phyloP scores from a whole-genome alignment of 1,140 invertebrate species.

The Kradibia gibbosae region DNA sequence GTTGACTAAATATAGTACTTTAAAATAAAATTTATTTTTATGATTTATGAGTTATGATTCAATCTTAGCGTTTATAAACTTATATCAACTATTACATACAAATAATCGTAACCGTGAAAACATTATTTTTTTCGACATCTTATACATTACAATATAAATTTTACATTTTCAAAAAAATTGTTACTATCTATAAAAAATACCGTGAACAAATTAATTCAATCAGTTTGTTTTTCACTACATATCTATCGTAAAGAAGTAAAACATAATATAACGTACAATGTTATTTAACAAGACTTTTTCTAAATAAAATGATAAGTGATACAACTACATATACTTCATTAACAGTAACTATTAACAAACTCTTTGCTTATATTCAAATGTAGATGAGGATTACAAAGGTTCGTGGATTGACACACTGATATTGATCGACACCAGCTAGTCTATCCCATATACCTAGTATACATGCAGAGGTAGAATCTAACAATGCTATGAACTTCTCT shows the following conservation, averaged over 20 bases:
- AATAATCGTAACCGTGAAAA: too few relatives aligned
- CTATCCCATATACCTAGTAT: not conserved
- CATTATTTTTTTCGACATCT: too few relatives aligned
- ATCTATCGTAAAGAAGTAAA: not conserved
- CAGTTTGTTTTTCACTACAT: not conserved
- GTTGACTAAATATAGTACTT: too few relatives aligned
- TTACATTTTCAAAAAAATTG: not conserved
- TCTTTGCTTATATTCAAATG: not conserved
- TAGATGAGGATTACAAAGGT: slow-evolving; percentile 34
- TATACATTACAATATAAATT: too few relatives aligned
- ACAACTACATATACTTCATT: not conserved
- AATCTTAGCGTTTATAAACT: too few relatives aligned
- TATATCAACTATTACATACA: too few relatives aligned
- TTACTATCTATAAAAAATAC: not conserved
- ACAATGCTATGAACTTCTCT: slow-evolving; percentile 22
- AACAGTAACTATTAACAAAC: slow-evolving; percentile 33
- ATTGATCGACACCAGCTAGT: not conserved
- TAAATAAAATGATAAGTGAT: not conserved
- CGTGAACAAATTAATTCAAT: not conserved
- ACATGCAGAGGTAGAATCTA: not conserved
- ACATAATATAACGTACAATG: not conserved
- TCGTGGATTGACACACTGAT: slow-evolving; percentile 9
- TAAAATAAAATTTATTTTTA: too few relatives aligned
- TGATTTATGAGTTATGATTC: too few relatives aligned
- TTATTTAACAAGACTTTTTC: not conserved